Base-by-base conservation (phyloP, 2,888 invertebrate species). In the Melanargia galathea region DNA sequence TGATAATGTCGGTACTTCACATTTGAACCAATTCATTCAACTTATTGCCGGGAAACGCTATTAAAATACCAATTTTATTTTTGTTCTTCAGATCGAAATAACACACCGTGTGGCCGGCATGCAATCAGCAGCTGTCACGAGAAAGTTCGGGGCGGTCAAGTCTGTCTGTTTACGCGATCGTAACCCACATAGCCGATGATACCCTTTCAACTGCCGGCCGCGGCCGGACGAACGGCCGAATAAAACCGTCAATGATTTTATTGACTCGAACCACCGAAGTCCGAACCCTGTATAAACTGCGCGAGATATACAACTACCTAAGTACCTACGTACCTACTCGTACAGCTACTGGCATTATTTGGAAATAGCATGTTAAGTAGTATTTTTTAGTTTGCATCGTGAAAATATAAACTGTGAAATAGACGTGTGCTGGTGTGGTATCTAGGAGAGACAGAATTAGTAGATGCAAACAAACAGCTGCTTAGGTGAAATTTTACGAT, bases 91-190 rank as follows among this genome's bases (percentile, higher is more conserved):
- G 16, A 35, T 43, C n/a, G 22, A 45, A 35, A 60, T 43, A 61
- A 54, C 16, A 49, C 20, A 24, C 35, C 49, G 60, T 33, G 35
- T 54, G 66, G 70, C 66, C 30, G 65, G 69, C 65, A 76, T 79
- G 69, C 60, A 66, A 69, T 66, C 70, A 72, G 69, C 75, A 75
- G 74, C 74, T 80, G 82, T 80, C 80, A 74, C 77, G 79, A 78
- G 76, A 82, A 82, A 82, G 78, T 79, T 73, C 73, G 68, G 73
- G 69, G 74, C 73, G 71, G 64, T 52, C 51, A 48, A n/a, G n/a
- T n/a, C n/a, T n/a, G n/a, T 86, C 84, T 83, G 82, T 85, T 82
- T 82, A 83, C 78, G 69, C 71, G 62, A 75, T 75, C 72, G 76
- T 81, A 83, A 83, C 84, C 82, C 75, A 38, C 26, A 38, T 26